Evolutionary conservation across 2,113 vertebrate genomes (phyloP).

Genomic region (Pituophis catenifer): DNA sequence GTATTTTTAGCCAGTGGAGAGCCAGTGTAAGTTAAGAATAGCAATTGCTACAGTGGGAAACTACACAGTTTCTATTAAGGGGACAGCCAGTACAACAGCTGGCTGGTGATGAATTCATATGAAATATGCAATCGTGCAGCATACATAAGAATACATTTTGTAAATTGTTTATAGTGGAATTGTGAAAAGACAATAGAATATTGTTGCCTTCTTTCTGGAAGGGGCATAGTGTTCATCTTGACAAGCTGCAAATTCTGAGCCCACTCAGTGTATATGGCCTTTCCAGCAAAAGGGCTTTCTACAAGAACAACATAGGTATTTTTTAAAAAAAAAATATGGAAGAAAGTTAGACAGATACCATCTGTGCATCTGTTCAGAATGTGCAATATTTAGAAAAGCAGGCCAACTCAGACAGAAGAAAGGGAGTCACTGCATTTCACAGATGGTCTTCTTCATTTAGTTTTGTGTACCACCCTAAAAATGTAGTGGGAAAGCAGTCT

Average conservation of each 20-base stretch:
- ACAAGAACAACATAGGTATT: slow-evolving; percentile 7
- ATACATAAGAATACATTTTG: slow-evolving; percentile 61
- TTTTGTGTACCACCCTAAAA: not conserved
- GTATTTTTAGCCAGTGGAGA: slow-evolving; percentile 74
- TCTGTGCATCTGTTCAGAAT: slow-evolving; percentile 12
- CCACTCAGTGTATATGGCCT: not conserved
- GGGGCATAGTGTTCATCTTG: slow-evolving; percentile 23
- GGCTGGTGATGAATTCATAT: slow-evolving; percentile 57
- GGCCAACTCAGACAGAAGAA: slow-evolving; percentile 45
- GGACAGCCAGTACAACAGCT: slow-evolving; percentile 54
- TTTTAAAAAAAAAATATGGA: slow-evolving; percentile 4
- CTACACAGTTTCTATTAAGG: slow-evolving; percentile 62
- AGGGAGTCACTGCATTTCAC: slow-evolving; percentile 13
- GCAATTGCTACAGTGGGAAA: slow-evolving; percentile 70
- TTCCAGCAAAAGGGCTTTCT: slow-evolving; percentile 40
- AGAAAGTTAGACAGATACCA: slow-evolving; percentile 44
- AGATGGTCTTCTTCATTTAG: slow-evolving; percentile 38
- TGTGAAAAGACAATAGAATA: slow-evolving; percentile 48
- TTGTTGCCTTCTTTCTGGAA: slow-evolving; percentile 37
- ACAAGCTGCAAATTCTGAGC: slow-evolving; percentile 30
- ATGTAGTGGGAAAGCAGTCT: slow-evolving; percentile 20
- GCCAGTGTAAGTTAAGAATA: slow-evolving; percentile 69
- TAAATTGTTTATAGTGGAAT: slow-evolving; percentile 65
- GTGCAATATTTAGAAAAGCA: slow-evolving; percentile 28
- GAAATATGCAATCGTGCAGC: slow-evolving; percentile 59